phyloP scores from a whole-genome alignment of 2,888 invertebrate species.

The Blastobasis lacticolella region DNA sequence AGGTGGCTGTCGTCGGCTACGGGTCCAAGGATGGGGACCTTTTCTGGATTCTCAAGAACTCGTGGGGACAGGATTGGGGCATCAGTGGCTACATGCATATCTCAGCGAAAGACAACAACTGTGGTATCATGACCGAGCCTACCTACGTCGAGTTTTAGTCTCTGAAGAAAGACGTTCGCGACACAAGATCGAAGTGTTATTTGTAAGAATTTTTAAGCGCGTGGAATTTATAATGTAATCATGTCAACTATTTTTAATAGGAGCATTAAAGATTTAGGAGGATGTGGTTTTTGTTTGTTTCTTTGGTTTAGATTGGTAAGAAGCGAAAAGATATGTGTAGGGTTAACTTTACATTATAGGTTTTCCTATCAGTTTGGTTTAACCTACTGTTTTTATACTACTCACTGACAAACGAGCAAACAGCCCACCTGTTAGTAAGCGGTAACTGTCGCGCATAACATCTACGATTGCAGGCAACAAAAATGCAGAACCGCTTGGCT shows the following conservation, averaged over 20 bases:
- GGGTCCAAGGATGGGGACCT: slow-evolving; percentile 84
- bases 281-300: background rate
- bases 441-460: no score
- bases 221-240: background rate
- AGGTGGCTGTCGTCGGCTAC: slow-evolving; percentile 92
- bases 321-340: no score
- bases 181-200: no score
- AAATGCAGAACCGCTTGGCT: no score
- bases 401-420: no score
- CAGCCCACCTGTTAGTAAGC: no score
- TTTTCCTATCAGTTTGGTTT: background rate
- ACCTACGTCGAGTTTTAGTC: slow-evolving; percentile 82
- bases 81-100: slow-evolving; percentile 94
- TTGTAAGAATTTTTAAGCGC: background rate
- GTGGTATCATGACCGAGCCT: slow-evolving; percentile 88
- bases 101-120: slow-evolving; percentile 88
- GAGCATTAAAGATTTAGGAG: background rate
- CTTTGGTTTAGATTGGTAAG: background rate
- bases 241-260: background rate
- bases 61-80: slow-evolving; percentile 96
- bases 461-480: no score
- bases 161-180: no score
- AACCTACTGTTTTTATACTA: no score
- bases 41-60: slow-evolving; percentile 96
- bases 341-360: background rate